Base-by-base conservation (phyloP, 2,113 vertebrate genomes). In the Phyllopteryx taeniolatus region DNA sequence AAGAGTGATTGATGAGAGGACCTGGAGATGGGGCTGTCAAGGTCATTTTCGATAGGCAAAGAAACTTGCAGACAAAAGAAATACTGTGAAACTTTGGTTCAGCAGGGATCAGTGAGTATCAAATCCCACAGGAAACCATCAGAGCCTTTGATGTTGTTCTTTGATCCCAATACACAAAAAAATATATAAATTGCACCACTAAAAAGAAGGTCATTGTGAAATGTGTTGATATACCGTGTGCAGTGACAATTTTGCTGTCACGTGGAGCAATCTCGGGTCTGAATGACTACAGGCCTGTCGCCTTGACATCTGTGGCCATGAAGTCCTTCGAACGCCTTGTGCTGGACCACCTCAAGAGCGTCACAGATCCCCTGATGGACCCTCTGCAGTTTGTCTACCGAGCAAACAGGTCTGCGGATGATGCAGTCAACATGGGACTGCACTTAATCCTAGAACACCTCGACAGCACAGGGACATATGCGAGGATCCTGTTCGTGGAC, bases 61-160 rank as follows among this genome's bases (percentile, higher is more conserved):
- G 0, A 61, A 73, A 66, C 19, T 20, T 20, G 33, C 35, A 43
- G 51, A 79, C 57, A 33, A 8, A 46, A 54, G 60, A 53, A 15
- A 44, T 9, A 20, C n/a, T 15, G 17, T 44, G 63, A 65, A 65
- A 65, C 63, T 42, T 22, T 14, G 42, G 10, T 59, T 49, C 43
- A 60, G 56, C 8, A 0, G 46, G 49, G 67, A 74, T 80, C 60
- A 66, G 39, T 33, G 69, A 72, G 64, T 31, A 2, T 71, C 53
- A 70, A 65, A 74, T 51, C 44, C 64, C 13, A 17, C 15, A 5
- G 31, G 53, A 68, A 71, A 62, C 33, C 69, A 22, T 65, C 12
- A 9, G 51, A 57, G 31, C n/a, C n/a, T 54, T 27, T 63, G 73
- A 46, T 20, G 22, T 61, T 35, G 22, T 78, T 67, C 39, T 35